phyloP scores from a whole-genome alignment of 2,113 vertebrate genomes.

The Platichthys stellatus region DNA sequence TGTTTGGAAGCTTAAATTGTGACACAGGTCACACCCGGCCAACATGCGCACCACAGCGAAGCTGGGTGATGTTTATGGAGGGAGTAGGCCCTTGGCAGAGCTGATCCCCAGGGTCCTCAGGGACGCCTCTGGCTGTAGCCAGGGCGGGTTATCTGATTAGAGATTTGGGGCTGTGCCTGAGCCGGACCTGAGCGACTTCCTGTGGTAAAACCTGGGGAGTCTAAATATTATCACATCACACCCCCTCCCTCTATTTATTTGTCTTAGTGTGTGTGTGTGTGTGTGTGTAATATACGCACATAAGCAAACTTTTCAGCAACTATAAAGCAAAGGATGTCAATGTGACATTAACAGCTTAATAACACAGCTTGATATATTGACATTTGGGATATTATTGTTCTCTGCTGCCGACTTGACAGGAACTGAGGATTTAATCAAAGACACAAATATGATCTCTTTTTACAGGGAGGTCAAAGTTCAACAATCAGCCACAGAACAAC shows the following conservation, averaged over 20 bases:
- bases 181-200: conserved; percentile 81
- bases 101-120: conserved; percentile 34
- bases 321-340: neutral
- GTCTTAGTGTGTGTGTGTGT: conserved; percentile 15
- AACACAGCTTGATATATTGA: conserved; percentile 6
- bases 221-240: conserved; percentile 17
- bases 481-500: neutral
- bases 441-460: neutral
- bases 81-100: conserved; percentile 48
- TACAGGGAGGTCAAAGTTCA: neutral
- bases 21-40: conserved; percentile 5
- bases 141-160: conserved; percentile 60
- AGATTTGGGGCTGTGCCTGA: conserved; percentile 65
- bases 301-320: neutral
- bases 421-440: neutral
- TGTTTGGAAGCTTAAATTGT: neutral
- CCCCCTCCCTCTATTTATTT: neutral
- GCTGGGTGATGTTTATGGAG: conserved; percentile 50
- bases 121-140: conserved; percentile 15
- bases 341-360: neutral
- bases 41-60: neutral
- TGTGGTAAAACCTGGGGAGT: conserved; percentile 38
- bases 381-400: neutral
- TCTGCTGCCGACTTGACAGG: conserved; percentile 17
- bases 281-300: neutral